phyloP scores from a whole-genome alignment of 2,113 vertebrate species.

The Colinus virginianus region DNA sequence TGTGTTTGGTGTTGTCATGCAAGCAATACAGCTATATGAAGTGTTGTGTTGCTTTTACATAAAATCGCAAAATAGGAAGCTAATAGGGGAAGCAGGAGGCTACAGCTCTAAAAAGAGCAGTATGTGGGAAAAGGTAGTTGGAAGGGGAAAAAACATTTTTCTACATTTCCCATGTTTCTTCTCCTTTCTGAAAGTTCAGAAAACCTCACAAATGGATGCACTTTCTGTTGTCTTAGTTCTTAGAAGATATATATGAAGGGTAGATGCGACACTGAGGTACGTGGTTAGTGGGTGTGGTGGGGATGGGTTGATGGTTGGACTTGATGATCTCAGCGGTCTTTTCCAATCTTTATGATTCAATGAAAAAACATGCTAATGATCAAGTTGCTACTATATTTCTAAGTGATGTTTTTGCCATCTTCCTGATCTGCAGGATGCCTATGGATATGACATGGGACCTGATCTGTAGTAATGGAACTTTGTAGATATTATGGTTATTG shows the following conservation, averaged over 20 bases:
- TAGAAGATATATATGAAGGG: neutral
- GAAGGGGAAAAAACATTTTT: neutral
- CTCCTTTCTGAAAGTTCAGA: neutral
- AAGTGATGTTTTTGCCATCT: neutral
- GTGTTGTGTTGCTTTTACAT: neutral
- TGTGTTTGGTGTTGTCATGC: neutral
- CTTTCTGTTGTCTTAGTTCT: neutral
- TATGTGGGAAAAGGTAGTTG: neutral
- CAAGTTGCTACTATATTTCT: neutral
- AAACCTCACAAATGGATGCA: neutral
- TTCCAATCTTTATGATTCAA: too few species aligned
- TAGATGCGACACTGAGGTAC: too few species aligned
- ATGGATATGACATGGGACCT: neutral
- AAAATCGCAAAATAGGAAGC: neutral
- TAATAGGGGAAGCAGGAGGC: neutral
- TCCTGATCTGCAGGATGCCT: neutral
- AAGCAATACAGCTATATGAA: neutral
- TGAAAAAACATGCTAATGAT: neutral
- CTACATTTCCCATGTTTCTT: neutral
- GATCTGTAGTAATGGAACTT: neutral
- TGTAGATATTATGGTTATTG: neutral
- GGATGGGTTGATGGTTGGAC: too few species aligned
- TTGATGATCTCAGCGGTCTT: too few species aligned
- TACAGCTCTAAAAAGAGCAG: neutral
- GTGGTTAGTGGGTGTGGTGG: too few species aligned